Evolutionary conservation across 2,113 vertebrate genomes (phyloP), one percentile per base, ranked within the genome.

Genomic region (Heteronetta atricapilla): DNA sequence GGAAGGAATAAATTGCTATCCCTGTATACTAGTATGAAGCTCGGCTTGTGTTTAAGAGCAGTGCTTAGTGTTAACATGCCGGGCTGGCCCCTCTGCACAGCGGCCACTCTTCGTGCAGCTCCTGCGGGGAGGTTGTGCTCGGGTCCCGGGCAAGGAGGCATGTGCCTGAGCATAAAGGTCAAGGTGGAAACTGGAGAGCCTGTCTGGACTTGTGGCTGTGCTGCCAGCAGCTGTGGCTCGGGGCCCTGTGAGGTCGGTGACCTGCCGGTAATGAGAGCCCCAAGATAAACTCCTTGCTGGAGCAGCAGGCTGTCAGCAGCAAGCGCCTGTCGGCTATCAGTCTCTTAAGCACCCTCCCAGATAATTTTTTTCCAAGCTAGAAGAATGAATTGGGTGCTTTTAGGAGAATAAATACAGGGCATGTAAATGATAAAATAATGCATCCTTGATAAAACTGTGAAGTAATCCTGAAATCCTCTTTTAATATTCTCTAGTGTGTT

Each of bases 101-200:
- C n/a, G 5, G 21, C 4, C 0, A 2, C 60, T 52, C 21, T 0
- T 28, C 2, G 1, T 25, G 38, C 29, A 0, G 44, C 50, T 77
- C 18, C 55, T 2, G 31, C 1, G 1, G 29, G 20, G 55, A 13
- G 19, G 14, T 29, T 69, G 40, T 3, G 1, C 46, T 34, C 1
- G 5, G 18, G 2, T 56, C 70, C 63, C 0, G 3, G 29, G 52
- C 48, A 55, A 33, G 48, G 55, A 42, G 63, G 25, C 0, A 3
- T 4, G 34, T 36, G 18, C 58, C 53, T 13, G 17, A 31, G n/a
- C 52, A 28, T 18, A n/a, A 1, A 1, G 11, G 31, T 40, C 0
- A 3, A 40, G 21, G 40, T 56, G 40, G 29, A 48, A 79, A 55
- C 7, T 5, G 38, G 36, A 58, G 50, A 59, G 10, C 16, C 56